Evolutionary conservation across 1,140 invertebrate genomes (phyloP), one percentile per base, ranked within the genome.

Genomic region (Eubasilissa regina): DNA sequence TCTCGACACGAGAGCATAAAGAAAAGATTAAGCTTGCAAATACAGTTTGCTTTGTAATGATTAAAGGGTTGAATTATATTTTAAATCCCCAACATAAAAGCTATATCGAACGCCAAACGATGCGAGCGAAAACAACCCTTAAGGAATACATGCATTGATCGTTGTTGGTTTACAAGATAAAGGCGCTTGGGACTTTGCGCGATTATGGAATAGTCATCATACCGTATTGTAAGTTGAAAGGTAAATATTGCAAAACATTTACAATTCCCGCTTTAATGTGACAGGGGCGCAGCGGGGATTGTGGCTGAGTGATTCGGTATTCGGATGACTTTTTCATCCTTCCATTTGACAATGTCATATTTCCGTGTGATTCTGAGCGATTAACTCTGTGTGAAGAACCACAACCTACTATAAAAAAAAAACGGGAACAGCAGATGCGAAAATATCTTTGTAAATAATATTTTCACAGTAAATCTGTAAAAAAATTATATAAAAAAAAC

Each of bases 181-280:
- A 10, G 17, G 55, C 21, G 17, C 55, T 21, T 21, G 15, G 17
- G 21, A 11, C 17, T 15, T 15, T n/a, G 17, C 17, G 55, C 17
- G 55, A 17, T 15, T 15, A 21, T 58, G 11, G 17, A 11, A 21
- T 58, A 17, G 4, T 21, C 11, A 15, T 21, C 17, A 58, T 58
- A 19, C 55, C 17, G 55, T 64, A 64, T 64, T 64, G 60, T 72
- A 72, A 78, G 77, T 58, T 73, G 77, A 78, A 78, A 62, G 77
- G 68, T 73, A 78, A 78, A 78, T 78, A 78, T 78, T 56, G 77
- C 77, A 45, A 45, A 70, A 62, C 68, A 78, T 78, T 78, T 58
- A 47, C 77, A 78, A 78, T 60, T 25, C 10, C 35, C 47, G 21
- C 44, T 44, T 60, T 78, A 78, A 78, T 72, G 77, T 62, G 77